Percentiles rank a stretch among this genome's conserved stretches.
Conservation (phyloP, 1,140 invertebrate species). For the Drosophila bifasciata region DNA sequence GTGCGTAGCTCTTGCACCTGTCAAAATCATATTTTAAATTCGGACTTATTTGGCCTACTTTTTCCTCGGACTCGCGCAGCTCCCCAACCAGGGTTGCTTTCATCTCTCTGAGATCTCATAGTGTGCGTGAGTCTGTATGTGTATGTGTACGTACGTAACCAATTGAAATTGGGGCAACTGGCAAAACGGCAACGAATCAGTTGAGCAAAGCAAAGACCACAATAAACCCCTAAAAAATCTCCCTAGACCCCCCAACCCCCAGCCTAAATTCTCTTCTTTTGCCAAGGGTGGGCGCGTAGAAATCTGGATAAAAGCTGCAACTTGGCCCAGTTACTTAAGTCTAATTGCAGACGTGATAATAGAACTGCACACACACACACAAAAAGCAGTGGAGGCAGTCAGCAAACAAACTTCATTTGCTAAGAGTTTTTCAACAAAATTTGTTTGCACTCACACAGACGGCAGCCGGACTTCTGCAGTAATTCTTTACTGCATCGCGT, state of each 20-base stretch:
- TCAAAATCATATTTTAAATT: slow-evolving; percentile 60
- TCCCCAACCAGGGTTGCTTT: slow-evolving; percentile 62
- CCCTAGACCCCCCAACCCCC: slow-evolving; percentile 26
- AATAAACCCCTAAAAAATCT: slow-evolving; percentile 68
- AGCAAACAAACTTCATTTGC: slow-evolving; percentile 62
- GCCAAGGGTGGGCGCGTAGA: slow-evolving; percentile 25
- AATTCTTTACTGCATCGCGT: slow-evolving; percentile 9
- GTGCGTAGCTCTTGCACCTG: slow-evolving; percentile 55
- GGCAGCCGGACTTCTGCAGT: slow-evolving; percentile 11
- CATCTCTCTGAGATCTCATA: slow-evolving; percentile 16
- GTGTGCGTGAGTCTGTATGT: slow-evolving; percentile 24
- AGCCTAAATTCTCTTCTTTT: slow-evolving; percentile 3
- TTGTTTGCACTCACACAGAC: slow-evolving; percentile 53
- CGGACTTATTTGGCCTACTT: slow-evolving; percentile 67
- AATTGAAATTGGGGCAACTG: slow-evolving; percentile 78
- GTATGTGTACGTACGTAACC: slow-evolving; percentile 65
- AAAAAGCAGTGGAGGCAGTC: neutral
- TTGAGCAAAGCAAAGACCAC: slow-evolving; percentile 77
- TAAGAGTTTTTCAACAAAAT: slow-evolving; percentile 53
- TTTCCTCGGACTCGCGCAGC: slow-evolving; percentile 20
- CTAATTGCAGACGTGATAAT: slow-evolving; percentile 78
- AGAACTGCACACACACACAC: slow-evolving; percentile 53
- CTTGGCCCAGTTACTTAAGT: slow-evolving; percentile 78
- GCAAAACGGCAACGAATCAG: slow-evolving; percentile 65
- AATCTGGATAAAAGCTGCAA: slow-evolving; percentile 59